Conservation (phyloP, 2,113 vertebrate species). For the Phainopepla nitens region DNA sequence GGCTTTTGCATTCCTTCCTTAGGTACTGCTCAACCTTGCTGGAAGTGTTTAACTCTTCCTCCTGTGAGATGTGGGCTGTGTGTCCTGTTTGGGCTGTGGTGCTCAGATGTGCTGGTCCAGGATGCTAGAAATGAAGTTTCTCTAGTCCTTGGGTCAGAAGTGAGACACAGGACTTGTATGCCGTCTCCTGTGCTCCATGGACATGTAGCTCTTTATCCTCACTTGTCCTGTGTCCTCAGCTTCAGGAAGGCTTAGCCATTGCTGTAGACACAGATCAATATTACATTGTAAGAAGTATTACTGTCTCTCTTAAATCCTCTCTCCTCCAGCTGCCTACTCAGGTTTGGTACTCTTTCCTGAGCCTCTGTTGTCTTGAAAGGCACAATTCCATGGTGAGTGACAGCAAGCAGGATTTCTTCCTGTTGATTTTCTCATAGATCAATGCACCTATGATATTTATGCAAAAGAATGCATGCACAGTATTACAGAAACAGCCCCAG, state of each 20-base stretch:
- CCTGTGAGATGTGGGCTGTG: not conserved
- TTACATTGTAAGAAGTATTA: not conserved
- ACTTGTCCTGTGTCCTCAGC: not conserved
- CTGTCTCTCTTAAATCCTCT: not conserved
- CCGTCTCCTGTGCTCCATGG: not conserved
- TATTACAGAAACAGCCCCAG: not conserved
- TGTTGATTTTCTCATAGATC: not conserved
- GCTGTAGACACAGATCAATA: slow-evolving; percentile 4
- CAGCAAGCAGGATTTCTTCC: not conserved
- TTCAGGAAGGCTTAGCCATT: not conserved
- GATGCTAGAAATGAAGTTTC: not conserved
- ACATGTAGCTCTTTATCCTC: not conserved
- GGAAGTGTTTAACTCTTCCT: not conserved
- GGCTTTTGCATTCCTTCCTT: not conserved
- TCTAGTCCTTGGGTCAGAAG: not conserved
- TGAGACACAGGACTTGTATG: not conserved
- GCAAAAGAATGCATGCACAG: not conserved
- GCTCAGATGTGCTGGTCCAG: not conserved
- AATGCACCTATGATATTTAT: not conserved
- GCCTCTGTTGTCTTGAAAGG: not conserved
- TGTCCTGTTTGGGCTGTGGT: not conserved
- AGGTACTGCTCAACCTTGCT: not conserved
- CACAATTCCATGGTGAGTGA: not conserved
- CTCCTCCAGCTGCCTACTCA: not conserved
- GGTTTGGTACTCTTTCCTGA: not conserved